phyloP scores from a whole-genome alignment of 2,797 vertebrate genomes.

The Arrhamphus sclerolepis region DNA sequence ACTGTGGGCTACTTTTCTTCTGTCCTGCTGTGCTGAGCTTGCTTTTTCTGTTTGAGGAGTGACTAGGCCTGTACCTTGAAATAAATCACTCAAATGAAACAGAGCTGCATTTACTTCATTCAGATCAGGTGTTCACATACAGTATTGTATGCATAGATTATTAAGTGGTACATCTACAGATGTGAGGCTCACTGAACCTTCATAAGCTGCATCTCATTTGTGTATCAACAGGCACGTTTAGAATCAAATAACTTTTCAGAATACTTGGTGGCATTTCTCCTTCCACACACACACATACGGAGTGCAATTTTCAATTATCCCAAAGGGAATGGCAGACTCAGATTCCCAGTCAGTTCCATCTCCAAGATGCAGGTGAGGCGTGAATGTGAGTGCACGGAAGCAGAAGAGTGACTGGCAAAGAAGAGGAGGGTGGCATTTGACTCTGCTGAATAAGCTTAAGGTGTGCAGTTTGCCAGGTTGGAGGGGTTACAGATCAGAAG shows the following conservation, averaged over 20 bases:
- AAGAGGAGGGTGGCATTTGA: conserved; percentile 90
- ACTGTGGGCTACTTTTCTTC: conserved; percentile 1
- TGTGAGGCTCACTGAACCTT: too few relatives aligned
- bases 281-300: too few relatives aligned
- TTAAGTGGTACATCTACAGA: too few relatives aligned
- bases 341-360: conserved; percentile 79
- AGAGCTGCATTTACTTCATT: neutral
- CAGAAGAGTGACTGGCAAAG: conserved; percentile 89
- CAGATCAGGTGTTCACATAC: neutral
- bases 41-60: conserved; percentile 1
- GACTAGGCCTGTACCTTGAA: neutral
- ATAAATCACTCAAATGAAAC: neutral
- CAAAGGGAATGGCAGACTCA: conserved; percentile 53
- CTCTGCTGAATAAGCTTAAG: conserved; percentile 97
- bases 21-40: conserved; percentile 14
- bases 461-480: conserved; percentile 79
- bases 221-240: conserved; percentile 50
- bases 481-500: conserved; percentile 64
- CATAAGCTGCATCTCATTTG: too few relatives aligned
- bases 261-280: conserved; percentile 45
- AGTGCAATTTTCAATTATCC: conserved; percentile 76
- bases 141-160: too few relatives aligned
- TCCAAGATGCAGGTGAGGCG: conserved; percentile 68
- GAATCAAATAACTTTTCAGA: conserved; percentile 9
- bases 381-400: conserved; percentile 86